Conservation (phyloP, 23 tunicate species). For the Oikopleura vanhoeffeni region DNA sequence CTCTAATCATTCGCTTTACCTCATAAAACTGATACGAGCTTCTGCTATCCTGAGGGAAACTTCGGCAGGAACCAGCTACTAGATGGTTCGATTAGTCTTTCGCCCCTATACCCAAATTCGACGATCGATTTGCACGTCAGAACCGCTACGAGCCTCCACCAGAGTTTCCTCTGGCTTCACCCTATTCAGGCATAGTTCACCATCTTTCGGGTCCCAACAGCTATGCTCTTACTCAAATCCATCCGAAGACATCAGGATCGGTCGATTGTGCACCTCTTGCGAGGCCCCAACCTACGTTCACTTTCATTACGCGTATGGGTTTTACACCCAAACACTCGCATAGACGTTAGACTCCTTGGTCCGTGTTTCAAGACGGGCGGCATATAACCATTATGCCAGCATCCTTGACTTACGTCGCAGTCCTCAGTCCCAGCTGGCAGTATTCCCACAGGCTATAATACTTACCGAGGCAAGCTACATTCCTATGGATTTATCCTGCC, state of each 20-base stretch:
- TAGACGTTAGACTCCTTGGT: conserved; percentile 30
- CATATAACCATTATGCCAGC: not conserved
- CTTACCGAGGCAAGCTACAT: no score
- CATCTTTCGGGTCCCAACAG: conserved; percentile 59
- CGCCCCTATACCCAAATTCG: conserved; percentile 49
- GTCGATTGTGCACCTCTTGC: conserved; percentile 29
- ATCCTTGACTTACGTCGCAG: not conserved
- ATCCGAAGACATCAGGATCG: conserved; percentile 15
- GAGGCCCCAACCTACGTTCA: conserved; percentile 22
- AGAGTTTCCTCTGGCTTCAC: conserved; percentile 60
- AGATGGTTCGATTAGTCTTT: conserved; percentile 58
- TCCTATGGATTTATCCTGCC: no score
- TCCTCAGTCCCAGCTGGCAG: no score
- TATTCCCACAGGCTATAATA: no score
- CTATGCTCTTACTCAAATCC: conserved; percentile 29
- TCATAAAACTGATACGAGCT: conserved; percentile 37
- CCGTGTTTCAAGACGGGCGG: conserved; percentile 59
- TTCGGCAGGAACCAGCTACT: conserved; percentile 34
- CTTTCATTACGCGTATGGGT: conserved; percentile 28
- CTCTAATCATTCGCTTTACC: conserved; percentile 82
- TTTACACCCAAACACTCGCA: not conserved
- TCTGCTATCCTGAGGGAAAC: conserved; percentile 46
- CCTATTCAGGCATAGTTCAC: conserved; percentile 50
- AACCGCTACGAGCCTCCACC: conserved; percentile 57
- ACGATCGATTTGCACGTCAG: conserved; percentile 69